Percentiles rank a stretch among this genome's conserved stretches.
phyloP scores from a whole-genome alignment of 2,113 vertebrate genomes.

The Calidris pygmaea region DNA sequence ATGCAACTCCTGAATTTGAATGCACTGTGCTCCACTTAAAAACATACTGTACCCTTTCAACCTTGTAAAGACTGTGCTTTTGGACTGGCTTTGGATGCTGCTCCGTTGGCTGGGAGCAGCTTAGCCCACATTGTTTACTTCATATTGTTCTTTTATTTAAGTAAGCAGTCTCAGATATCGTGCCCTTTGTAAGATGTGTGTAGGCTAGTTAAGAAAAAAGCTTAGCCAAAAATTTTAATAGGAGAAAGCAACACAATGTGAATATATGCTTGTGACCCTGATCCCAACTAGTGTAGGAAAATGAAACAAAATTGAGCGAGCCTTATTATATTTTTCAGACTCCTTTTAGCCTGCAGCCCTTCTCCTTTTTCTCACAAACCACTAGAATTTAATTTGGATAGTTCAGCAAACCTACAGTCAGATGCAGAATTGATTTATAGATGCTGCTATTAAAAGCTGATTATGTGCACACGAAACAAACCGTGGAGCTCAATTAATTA shows the following conservation, averaged over 20 bases:
- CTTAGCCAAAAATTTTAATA: not conserved
- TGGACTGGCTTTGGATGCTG: not conserved
- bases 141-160: no score
- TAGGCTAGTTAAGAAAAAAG: not conserved
- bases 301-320: not conserved
- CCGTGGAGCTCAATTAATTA: conserved; percentile 39
- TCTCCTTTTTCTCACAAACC: not conserved
- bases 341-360: conserved; percentile 25
- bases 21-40: not conserved
- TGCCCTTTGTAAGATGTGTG: not conserved
- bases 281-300: not conserved
- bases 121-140: not conserved
- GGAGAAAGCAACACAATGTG: not conserved
- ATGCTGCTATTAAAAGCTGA: conserved; percentile 50
- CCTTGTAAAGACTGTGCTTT: not conserved
- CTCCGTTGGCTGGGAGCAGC: not conserved
- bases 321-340: not conserved
- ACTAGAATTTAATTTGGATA: conserved; percentile 41
- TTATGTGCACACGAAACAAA: conserved; percentile 23
- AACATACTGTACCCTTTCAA: not conserved
- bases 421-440: conserved; percentile 52
- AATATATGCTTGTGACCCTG: not conserved
- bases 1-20: not conserved
- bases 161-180: not conserved
- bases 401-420: conserved; percentile 20